These are phyloP conservation scores for Callimico goeldii DNA, from an alignment of 2,797 vertebrate species.

Conservation along the genomic window DNA sequence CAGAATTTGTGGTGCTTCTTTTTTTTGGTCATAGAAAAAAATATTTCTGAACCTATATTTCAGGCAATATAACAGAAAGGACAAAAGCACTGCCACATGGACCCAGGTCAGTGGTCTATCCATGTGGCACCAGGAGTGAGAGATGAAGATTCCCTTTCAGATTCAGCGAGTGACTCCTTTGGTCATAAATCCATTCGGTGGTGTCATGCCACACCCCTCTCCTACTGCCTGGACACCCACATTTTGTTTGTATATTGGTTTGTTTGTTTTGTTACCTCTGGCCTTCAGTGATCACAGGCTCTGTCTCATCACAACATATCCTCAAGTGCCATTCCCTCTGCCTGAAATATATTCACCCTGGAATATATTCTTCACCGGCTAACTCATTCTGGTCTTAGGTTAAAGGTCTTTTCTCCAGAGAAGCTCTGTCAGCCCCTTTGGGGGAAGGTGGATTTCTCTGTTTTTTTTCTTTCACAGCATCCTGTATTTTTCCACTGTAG, in stretches of 20 bases:
- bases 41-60: neutral
- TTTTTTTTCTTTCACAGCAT: too few species aligned
- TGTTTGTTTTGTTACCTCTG: neutral
- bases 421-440: neutral
- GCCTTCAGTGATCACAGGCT: neutral
- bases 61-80: neutral
- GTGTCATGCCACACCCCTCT: neutral
- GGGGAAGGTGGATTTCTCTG: neutral
- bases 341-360: neutral
- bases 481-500: neutral
- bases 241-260: neutral
- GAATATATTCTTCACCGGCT: neutral
- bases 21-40: neutral
- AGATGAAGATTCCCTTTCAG: neutral
- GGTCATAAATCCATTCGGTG: fast-evolving
- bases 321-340: neutral
- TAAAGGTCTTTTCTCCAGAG: neutral
- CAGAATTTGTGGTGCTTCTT: neutral
- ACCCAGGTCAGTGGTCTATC: neutral
- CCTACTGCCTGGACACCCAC: neutral
- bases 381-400: neutral
- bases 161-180: too few species aligned
- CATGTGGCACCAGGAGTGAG: neutral
- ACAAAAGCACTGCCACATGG: neutral
- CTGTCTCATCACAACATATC: neutral